Evolutionary conservation across 2,797 vertebrate species (phyloP).

Genomic region (Thripadectes ignobilis): DNA sequence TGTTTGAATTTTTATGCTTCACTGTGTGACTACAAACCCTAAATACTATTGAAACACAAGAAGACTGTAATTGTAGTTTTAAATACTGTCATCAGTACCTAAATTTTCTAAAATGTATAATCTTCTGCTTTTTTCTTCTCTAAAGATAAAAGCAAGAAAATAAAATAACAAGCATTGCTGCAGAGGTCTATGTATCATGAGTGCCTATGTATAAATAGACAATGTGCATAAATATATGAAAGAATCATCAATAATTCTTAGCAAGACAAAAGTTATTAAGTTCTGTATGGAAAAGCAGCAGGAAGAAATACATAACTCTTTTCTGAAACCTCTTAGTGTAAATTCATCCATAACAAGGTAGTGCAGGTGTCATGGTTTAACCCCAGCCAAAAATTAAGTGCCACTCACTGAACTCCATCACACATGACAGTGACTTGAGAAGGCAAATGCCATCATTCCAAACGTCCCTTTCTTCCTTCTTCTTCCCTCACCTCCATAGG

Average conservation of each 20-base stretch:
- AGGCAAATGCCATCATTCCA: neutral
- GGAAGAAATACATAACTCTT: neutral
- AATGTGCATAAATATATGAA: neutral
- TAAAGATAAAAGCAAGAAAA: neutral
- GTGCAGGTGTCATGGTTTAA: neutral
- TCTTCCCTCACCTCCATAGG: neutral
- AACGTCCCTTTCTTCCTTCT: neutral
- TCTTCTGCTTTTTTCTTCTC: neutral
- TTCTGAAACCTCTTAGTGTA: neutral
- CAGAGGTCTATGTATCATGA: neutral
- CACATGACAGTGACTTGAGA: neutral
- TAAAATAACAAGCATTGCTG: neutral
- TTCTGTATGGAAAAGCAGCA: neutral
- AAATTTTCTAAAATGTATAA: neutral
- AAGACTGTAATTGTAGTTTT: neutral
- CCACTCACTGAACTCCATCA: neutral
- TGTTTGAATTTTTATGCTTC: neutral
- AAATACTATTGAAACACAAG: neutral
- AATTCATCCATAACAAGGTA: neutral
- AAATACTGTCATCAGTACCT: neutral
- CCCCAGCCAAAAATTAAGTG: neutral
- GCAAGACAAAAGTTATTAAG: neutral
- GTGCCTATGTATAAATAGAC: neutral
- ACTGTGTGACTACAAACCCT: neutral
- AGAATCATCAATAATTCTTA: neutral